These are phyloP conservation scores for Dasyurus viverrinus DNA, from an alignment of 2,113 vertebrate genomes.

Conservation along the genomic window DNA sequence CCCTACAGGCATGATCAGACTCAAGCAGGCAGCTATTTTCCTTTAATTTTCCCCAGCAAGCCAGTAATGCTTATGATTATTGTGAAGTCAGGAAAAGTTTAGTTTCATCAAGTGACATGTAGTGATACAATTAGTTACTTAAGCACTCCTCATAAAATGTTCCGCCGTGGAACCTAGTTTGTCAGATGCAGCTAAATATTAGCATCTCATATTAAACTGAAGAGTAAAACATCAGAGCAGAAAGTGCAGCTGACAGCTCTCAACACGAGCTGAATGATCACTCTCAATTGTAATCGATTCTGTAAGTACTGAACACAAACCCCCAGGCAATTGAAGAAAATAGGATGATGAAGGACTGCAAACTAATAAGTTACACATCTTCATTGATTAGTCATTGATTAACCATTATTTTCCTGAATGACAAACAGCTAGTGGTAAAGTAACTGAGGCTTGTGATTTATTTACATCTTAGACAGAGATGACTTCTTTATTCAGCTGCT, in stretches of 20 bases:
- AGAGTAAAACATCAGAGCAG: conserved; percentile 80
- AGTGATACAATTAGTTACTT: conserved; percentile 87
- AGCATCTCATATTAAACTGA: conserved; percentile 83
- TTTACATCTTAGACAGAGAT: conserved; percentile 88
- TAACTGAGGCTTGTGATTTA: conserved; percentile 91
- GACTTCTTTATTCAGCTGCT: conserved; percentile 88
- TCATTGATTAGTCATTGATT: conserved; percentile 92
- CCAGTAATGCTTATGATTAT: conserved; percentile 89
- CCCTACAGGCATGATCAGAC: conserved; percentile 85
- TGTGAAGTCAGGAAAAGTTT: conserved; percentile 89
- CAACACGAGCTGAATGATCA: conserved; percentile 91
- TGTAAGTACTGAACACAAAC: conserved; percentile 89
- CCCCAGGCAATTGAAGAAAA: conserved; percentile 90
- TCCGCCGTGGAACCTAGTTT: conserved; percentile 75
- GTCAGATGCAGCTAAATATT: conserved; percentile 85
- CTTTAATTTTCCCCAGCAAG: conserved; percentile 88
- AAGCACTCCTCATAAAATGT: conserved; percentile 83
- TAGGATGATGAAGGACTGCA: conserved; percentile 90
- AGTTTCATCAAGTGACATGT: conserved; percentile 86
- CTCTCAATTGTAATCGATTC: conserved; percentile 92
- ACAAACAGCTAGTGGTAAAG: conserved; percentile 90
- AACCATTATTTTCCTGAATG: conserved; percentile 92
- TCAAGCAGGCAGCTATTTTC: conserved; percentile 85
- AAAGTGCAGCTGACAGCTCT: conserved; percentile 88
- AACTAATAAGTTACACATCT: conserved; percentile 91